Base-by-base conservation (phyloP, 2,888 invertebrate genomes). In the Clostera curtula region DNA sequence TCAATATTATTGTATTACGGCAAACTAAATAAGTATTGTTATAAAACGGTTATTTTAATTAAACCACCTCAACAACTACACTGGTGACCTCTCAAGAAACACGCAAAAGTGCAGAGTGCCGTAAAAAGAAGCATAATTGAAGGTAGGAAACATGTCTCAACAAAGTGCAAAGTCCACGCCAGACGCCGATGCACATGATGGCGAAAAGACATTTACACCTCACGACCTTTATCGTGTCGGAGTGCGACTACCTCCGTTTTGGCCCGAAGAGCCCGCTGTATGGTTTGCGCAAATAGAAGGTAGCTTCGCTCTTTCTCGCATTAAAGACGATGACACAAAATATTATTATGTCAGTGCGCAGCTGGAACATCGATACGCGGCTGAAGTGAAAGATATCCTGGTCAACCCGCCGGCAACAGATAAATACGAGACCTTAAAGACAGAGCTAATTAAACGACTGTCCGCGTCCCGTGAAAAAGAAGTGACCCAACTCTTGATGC, bases 381-480 rank as follows among this genome's bases (percentile, higher is more conserved):
- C 19, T 4, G 40, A 38, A n/a, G 41, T 44, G 0, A 40, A 43
- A 20, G 45, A 49, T 12, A 27, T 51, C n/a, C 36, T 49, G 2
- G 24, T 28, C 0, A 12, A 22, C 2, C 50, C 50, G 0, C 50
- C 50, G 1, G 23, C 20, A 0, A 20, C 18, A 0, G 20, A 34
- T 11, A 40, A 37, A 9, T 36, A 31, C 5, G 12, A 11, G 1
- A 39, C 24, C 7, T 2, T 40, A 0, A 40, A 40, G 12, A 5
- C 24, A 0, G 32, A 30, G n/a, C 13, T 40, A 10, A 31, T 39
- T 2, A 33, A 27, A 5, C 22, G 38, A 1, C 14, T 39, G 3
- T 34, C 42, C n/a, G 39, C 31, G 5, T 44, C 49, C 1, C 34
- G 34, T 1, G 45, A 49, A 17, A 24, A 33, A 9, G 34, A 38